Conservation (phyloP, 2,888 invertebrate species). For the Spisula solida region DNA sequence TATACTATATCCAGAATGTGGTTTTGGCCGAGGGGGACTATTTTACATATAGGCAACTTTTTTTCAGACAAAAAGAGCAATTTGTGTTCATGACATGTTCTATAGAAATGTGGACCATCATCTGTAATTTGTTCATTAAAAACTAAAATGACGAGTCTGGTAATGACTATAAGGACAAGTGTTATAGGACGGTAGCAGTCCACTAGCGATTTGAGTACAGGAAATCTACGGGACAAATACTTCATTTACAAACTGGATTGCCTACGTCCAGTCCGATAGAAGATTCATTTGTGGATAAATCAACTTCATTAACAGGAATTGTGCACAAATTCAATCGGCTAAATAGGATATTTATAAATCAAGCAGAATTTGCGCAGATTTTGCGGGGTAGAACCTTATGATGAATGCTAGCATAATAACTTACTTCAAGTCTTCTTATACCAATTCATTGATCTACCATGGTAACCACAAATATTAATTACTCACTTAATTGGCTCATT, state of each 20-base stretch:
- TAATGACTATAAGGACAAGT: neutral
- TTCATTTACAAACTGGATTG: constrained; percentile 50
- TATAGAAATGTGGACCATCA: constrained; percentile 14
- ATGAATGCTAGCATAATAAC: neutral
- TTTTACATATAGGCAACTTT: constrained; percentile 3
- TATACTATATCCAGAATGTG: neutral
- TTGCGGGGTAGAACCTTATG: neutral
- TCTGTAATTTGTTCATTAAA: constrained; percentile 11
- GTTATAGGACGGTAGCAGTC: constrained; percentile 18
- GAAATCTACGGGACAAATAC: constrained; percentile 51
- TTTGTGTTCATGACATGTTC: constrained; percentile 24
- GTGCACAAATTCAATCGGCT: constrained; percentile 16
- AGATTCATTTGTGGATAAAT: constrained; percentile 39
- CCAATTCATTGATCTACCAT: neutral
- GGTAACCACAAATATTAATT: constrained; percentile 28
- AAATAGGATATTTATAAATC: constrained; percentile 24
- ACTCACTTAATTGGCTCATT: constrained; percentile 16
- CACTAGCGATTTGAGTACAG: constrained; percentile 38
- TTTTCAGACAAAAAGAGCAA: constrained; percentile 20
- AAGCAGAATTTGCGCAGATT: constrained; percentile 1
- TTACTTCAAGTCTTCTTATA: neutral
- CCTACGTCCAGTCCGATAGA: constrained; percentile 32
- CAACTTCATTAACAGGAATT: constrained; percentile 24
- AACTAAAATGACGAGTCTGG: constrained; percentile 9
- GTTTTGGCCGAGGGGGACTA: constrained; percentile 15